Percentiles rank a stretch among this genome's conserved stretches.
These are phyloP conservation scores for Pterocles burchelli DNA, from an alignment of 2,113 vertebrate genomes.

Conservation along the genomic window DNA sequence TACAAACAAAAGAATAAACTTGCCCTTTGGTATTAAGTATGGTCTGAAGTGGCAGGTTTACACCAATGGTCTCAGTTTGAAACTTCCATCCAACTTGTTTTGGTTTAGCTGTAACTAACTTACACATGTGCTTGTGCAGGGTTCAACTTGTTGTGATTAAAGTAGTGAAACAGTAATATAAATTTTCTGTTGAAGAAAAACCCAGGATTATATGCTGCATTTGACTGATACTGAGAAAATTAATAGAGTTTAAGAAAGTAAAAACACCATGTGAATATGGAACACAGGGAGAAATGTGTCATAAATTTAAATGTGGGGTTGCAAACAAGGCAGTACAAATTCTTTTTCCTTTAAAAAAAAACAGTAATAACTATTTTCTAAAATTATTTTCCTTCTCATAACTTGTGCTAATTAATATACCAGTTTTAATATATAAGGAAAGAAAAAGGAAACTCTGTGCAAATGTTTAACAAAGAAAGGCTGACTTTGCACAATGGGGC, in stretches of 20 bases:
- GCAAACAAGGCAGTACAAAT: neutral
- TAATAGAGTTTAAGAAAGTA: neutral
- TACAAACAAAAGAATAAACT: neutral
- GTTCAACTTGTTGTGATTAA: neutral
- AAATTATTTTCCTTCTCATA: neutral
- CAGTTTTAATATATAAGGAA: neutral
- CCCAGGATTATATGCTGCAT: neutral
- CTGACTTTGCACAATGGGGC: neutral
- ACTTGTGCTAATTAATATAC: neutral
- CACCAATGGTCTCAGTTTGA: neutral
- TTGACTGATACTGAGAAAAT: neutral
- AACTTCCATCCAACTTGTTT: neutral
- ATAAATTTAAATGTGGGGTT: neutral
- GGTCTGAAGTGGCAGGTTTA: neutral
- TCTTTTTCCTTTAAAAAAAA: neutral
- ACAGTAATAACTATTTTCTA: neutral
- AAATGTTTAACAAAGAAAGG: neutral
- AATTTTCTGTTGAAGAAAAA: neutral
- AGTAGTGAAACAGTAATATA: neutral
- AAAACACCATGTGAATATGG: neutral
- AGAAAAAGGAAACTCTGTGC: neutral
- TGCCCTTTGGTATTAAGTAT: neutral
- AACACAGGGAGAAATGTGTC: neutral
- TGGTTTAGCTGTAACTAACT: neutral
- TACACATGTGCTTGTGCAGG: neutral